A percentile compares a stretch with the other conserved stretches of the same genome.
Conservation (phyloP, 2,888 invertebrate genomes). For the Cloeon dipterum region DNA sequence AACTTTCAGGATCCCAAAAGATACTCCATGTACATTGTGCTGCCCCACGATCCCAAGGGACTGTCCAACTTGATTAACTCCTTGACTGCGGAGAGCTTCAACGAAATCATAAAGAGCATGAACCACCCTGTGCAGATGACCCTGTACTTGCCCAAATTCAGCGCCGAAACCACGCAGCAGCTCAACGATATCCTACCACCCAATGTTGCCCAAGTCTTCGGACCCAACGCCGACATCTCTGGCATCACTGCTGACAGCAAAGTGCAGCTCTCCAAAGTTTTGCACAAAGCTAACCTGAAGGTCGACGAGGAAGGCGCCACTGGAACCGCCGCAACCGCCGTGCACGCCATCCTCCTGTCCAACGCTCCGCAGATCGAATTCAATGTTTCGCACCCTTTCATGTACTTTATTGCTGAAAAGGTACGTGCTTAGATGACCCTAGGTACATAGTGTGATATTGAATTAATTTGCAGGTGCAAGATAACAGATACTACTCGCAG, state of each 20-base stretch:
- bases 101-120: constrained; percentile 29
- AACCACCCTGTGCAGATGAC: constrained; percentile 28
- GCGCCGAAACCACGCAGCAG: neutral
- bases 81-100: constrained; percentile 28
- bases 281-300: neutral
- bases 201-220: neutral
- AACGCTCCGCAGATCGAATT: neutral
- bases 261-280: neutral
- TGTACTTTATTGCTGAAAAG: neutral
- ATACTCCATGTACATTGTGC: constrained; percentile 37
- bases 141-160: constrained; percentile 47
- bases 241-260: neutral
- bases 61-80: constrained; percentile 30
- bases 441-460: too few relatives aligned
- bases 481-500: too few relatives aligned
- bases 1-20: neutral
- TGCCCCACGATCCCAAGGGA: constrained; percentile 40
- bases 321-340: neutral
- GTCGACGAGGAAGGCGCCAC: neutral
- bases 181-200: neutral
- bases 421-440: too few relatives aligned
- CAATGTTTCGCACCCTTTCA: neutral
- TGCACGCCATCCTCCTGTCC: neutral
- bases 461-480: too few relatives aligned
- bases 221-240: neutral